Evolutionary conservation across 2,888 invertebrate genomes (phyloP), one percentile per base, ranked within the genome.

Genomic region (Aspidapion aeneum): DNA sequence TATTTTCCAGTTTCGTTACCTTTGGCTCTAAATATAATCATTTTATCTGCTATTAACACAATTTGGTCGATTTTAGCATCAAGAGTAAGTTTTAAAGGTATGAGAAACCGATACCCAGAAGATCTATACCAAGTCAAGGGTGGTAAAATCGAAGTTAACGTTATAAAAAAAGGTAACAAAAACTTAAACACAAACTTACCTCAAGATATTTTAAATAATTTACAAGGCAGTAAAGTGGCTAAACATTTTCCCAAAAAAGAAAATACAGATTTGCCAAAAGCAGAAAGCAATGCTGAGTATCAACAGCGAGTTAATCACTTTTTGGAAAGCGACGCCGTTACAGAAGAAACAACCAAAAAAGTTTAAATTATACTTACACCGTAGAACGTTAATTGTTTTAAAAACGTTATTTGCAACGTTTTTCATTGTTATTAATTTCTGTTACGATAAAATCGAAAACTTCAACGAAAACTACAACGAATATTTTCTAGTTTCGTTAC

Each of bases 61-160:
- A 74, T 85, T 0, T 88, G 87, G 87, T 87, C 87, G 0, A 73
- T 85, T 21, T 74, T 88, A 18, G 85, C 86, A 56, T 77, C 84
- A 0, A 85, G 83, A 74, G 83, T 88, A 20, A 82, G 86, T 0
- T 85, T 84, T 68, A 82, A 81, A 67, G 88, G 88, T 20, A 87
- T 88, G 86, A 82, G 77, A 63, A 86, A 82, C 65, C 80, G 78
- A 51, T 86, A 87, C 70, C 85, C 84, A 62, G 85, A 85, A n/a
- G 84, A 84, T 19, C 78, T 79, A 1, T 73, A 77, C 18, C 78
- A 81, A 16, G 74, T 81, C n/a, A 76, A 82, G 62, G 81, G 71
- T 2, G 69, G 83, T 0, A 82, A 82, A 55, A 79, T 85, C 21
- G 82, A 83, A 35, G 83, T 85, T 0, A 83, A 83, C 0, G 84